Evolutionary conservation across 2,113 vertebrate genomes (phyloP), one percentile per base, ranked within the genome.

Genomic region (Phalacrocorax aristotelis): DNA sequence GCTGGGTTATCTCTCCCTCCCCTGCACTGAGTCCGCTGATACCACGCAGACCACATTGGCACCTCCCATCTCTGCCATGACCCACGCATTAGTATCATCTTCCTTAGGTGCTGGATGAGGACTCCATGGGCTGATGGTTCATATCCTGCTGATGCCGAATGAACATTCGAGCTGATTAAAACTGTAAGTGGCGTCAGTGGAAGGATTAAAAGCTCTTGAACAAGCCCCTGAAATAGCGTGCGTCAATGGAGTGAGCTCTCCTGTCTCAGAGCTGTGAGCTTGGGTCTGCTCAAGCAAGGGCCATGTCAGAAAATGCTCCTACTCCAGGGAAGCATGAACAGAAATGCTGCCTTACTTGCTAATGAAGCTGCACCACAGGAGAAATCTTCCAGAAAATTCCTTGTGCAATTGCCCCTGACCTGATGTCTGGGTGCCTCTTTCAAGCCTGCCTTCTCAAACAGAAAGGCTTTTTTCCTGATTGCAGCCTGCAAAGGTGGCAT

Each of bases 131-230:
- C 69, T 84, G 69, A 81, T 76, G 81, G 29, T 87, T 95, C 83
- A 34, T 52, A 40, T 83, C 85, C 83, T 90, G 80, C 92, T 93
- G 60, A 87, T 95, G 91, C 93, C 2, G 4, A 82, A 32, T 27
- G 87, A 91, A 76, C 74, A 1, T 82, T 91, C 4, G 46, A 96
- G 89, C 94, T 96, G 94, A 89, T 95, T 96, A 96, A 97, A 90
- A 44, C 85, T 68, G 4, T 87, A 89, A 94, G 87, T 83, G 58
- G 94, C 81, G 87, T 87, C 95, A 89, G 77, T 16, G 74, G 93
- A 91, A 74, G 92, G 93, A 95, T 96, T 95, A 93, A 87, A 96
- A 93, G 94, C 95, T 87, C 89, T 87, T 11, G 38, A 92, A 36
- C 80, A 27, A 79, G 65, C 61, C 82, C 79, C 94, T 78, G 88